A percentile compares a stretch with the other conserved stretches of the same genome.
phyloP scores from a whole-genome alignment of 2,797 vertebrate species.

The Hapalemur alaotrensis region DNA sequence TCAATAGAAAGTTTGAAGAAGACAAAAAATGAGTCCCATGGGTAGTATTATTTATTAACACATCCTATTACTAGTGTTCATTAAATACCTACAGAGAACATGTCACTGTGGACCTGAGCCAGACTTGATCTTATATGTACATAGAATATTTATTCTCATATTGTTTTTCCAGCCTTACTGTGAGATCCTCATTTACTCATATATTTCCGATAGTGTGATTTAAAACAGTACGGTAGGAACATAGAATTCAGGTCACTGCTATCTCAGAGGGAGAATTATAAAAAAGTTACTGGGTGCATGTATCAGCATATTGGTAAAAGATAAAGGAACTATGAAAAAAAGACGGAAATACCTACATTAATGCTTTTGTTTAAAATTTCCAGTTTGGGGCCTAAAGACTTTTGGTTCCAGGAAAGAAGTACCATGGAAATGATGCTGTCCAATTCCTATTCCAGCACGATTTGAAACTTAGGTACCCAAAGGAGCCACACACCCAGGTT shows the following conservation, averaged over 20 bases:
- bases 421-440: not conserved
- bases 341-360: conserved; percentile 32
- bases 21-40: not conserved
- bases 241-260: conserved; percentile 13
- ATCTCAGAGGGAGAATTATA: not conserved
- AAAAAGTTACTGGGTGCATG: not conserved
- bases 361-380: not conserved
- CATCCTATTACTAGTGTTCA: not conserved
- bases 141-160: not conserved
- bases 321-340: not conserved
- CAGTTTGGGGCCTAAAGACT: not conserved
- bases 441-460: not conserved
- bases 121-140: not conserved
- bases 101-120: not conserved
- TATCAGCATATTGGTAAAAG: not conserved
- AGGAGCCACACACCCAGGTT: not conserved
- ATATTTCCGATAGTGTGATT: conserved; percentile 31
- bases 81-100: not conserved
- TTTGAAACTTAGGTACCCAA: not conserved
- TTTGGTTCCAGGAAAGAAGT: not conserved
- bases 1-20: not conserved
- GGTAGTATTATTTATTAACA: not conserved
- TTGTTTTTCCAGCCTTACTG: not conserved
- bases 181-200: not conserved
- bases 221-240: not conserved